phyloP scores from a whole-genome alignment of 1,140 invertebrate genomes.

The Cotesia typhae region DNA sequence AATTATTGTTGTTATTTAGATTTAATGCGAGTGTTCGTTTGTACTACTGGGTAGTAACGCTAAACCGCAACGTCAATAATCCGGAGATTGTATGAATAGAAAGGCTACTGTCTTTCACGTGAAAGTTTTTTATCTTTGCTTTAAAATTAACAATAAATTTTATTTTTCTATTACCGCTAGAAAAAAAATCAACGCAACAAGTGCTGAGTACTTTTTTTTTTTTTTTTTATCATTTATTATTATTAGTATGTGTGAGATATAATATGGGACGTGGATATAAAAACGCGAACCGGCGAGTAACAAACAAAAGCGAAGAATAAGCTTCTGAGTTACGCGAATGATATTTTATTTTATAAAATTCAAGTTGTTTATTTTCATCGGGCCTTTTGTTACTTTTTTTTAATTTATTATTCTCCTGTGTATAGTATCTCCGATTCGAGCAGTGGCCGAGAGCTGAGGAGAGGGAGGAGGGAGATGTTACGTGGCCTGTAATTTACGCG shows the following conservation, averaged over 20 bases:
- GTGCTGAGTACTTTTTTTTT: too few species aligned
- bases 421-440: not conserved
- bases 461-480: not conserved
- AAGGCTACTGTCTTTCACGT: slow-evolving; percentile 54
- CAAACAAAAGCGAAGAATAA: slow-evolving; percentile 13
- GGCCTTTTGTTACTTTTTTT: slow-evolving; percentile 8
- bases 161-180: not conserved
- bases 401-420: not conserved
- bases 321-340: slow-evolving; percentile 30
- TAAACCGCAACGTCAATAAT: slow-evolving; percentile 27
- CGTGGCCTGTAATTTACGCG: slow-evolving; percentile 35
- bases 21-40: too few species aligned
- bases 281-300: slow-evolving; percentile 31
- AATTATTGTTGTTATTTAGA: too few species aligned
- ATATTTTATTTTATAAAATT: not conserved
- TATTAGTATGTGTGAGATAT: slow-evolving; percentile 19
- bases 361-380: not conserved
- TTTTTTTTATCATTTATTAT: not conserved
- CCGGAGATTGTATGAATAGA: slow-evolving; percentile 48
- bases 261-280: not conserved
- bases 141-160: not conserved
- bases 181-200: not conserved
- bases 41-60: not conserved
- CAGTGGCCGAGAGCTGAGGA: not conserved
- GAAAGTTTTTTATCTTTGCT: slow-evolving; percentile 36